Conservation (phyloP, 2,888 invertebrate species). For the Eremobia ochroleuca region DNA sequence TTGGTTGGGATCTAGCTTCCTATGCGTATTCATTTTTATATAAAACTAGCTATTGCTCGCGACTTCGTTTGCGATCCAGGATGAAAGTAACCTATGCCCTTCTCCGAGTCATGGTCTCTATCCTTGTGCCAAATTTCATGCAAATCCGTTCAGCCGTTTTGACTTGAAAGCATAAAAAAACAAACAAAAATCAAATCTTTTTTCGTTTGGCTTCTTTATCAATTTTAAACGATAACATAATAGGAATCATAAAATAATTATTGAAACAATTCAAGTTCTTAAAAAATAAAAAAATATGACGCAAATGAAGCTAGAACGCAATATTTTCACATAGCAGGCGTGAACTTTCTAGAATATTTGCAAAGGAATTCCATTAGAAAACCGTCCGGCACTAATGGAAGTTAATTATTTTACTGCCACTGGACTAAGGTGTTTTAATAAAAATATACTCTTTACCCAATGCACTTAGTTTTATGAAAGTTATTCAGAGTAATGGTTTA, state of each 20-base stretch:
- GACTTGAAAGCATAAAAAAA: background rate
- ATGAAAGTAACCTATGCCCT: background rate
- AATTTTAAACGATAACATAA: background rate
- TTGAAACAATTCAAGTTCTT: too few relatives aligned
- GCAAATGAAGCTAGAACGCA: conserved; percentile 21
- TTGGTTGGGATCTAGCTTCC: background rate
- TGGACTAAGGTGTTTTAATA: conserved; percentile 47
- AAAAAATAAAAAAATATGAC: background rate
- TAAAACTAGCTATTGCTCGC: background rate
- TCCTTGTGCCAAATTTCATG: too few relatives aligned
- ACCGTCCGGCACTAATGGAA: conserved; percentile 57
- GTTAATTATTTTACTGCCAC: conserved; percentile 61
- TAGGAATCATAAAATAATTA: background rate
- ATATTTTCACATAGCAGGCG: conserved; percentile 48
- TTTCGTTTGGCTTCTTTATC: too few relatives aligned
- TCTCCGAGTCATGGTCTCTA: too few relatives aligned
- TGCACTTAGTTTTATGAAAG: background rate
- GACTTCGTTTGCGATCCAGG: too few relatives aligned
- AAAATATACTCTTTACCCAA: conserved; percentile 36
- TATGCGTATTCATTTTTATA: background rate
- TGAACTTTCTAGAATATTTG: conserved; percentile 65
- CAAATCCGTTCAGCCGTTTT: background rate
- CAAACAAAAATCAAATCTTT: background rate
- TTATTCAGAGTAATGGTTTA: conserved; percentile 1
- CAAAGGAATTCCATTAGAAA: conserved; percentile 69